These are phyloP conservation scores for Zaprionus vittiger DNA, from an alignment of 1,140 invertebrate genomes.

Conservation along the genomic window DNA sequence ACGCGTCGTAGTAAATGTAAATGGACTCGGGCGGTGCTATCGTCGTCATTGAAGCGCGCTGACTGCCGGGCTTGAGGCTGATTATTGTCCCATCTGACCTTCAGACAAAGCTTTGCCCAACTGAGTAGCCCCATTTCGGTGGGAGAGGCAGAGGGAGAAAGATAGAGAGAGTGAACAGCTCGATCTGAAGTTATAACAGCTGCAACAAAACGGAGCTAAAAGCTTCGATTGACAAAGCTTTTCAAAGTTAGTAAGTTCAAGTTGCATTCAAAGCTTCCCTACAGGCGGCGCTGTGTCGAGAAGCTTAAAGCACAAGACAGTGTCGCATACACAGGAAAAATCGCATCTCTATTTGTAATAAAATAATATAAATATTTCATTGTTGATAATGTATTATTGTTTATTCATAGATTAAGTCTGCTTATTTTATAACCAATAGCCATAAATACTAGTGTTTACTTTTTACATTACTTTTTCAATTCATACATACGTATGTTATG, in stretches of 20 bases:
- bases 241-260: neutral
- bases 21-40: conserved; percentile 54
- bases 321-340: neutral
- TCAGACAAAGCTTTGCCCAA: conserved; percentile 51
- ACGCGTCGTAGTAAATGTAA: conserved; percentile 49
- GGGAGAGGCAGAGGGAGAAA: neutral
- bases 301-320: neutral
- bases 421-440: conserved; percentile 60
- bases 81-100: conserved; percentile 71
- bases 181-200: neutral
- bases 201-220: neutral
- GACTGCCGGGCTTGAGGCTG: conserved; percentile 44
- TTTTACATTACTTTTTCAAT: conserved; percentile 55
- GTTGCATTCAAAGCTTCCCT: neutral
- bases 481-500: conserved; percentile 20
- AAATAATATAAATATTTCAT: neutral
- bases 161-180: neutral
- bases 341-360: no score
- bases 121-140: neutral
- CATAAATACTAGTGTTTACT: conserved; percentile 54
- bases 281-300: conserved; percentile 21
- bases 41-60: conserved; percentile 72
- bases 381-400: conserved; percentile 68
- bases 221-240: neutral
- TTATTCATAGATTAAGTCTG: conserved; percentile 55